These are phyloP conservation scores for Planiliza haematocheilus DNA, from an alignment of 2,113 vertebrate genomes.

Conservation along the genomic window DNA sequence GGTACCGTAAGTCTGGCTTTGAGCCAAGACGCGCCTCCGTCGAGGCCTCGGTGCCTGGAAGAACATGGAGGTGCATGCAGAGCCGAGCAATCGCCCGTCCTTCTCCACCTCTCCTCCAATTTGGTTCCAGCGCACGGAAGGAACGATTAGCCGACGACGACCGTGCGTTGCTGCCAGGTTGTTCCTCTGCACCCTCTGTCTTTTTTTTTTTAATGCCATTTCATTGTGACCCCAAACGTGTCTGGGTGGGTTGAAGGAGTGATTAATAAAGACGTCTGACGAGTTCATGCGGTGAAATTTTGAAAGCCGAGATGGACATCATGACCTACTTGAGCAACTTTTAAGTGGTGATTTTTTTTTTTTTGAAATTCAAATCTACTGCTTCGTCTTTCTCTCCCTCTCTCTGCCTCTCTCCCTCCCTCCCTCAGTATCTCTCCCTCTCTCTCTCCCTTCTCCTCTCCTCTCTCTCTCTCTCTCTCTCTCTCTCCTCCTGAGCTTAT, in stretches of 20 bases:
- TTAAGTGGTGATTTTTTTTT: slow-evolving; percentile 38
- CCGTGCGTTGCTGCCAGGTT: too few species aligned
- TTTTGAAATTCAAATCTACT: slow-evolving; percentile 20
- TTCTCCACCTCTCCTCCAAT: too few species aligned
- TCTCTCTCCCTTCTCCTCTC: slow-evolving; percentile 13
- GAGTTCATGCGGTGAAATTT: not conserved
- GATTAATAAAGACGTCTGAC: not conserved
- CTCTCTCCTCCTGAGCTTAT: slow-evolving; percentile 73
- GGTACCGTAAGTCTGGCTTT: too few species aligned
- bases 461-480: not conserved
- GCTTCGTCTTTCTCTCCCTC: slow-evolving; percentile 28
- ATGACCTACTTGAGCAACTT: slow-evolving; percentile 62
- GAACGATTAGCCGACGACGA: too few species aligned
- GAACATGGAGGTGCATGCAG: too few species aligned
- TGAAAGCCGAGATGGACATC: slow-evolving; percentile 6
- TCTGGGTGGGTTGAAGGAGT: not conserved
- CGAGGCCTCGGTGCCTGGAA: too few species aligned
- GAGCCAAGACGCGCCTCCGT: too few species aligned
- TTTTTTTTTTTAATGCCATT: not conserved
- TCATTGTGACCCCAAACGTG: not conserved
- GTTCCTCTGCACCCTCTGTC: too few species aligned
- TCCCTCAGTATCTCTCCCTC: not conserved
- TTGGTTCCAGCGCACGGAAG: too few species aligned
- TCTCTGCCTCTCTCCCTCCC: slow-evolving; percentile 4
- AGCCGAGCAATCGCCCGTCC: too few species aligned